phyloP scores from a whole-genome alignment of 2,113 vertebrate genomes.

The Paedocypris sp. region DNA sequence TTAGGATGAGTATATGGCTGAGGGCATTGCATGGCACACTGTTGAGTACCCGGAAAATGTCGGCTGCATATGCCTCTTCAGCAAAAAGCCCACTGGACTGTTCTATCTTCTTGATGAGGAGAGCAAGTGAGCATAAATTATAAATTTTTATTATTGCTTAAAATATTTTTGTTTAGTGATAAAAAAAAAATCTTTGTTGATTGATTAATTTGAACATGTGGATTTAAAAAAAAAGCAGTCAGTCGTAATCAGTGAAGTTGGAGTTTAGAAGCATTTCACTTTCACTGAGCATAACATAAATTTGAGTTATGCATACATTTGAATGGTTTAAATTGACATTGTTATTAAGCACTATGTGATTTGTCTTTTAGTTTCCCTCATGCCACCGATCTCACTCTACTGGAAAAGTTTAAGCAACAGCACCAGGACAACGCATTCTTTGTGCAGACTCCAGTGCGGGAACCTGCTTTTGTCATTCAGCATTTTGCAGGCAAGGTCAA shows the following conservation, averaged over 20 bases:
- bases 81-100: slow-evolving; percentile 74
- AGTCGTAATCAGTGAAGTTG: too few relatives aligned
- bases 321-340: too few relatives aligned
- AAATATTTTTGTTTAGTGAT: neutral
- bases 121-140: slow-evolving; percentile 64
- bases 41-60: slow-evolving; percentile 80
- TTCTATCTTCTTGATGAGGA: slow-evolving; percentile 82
- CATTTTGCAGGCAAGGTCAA: slow-evolving; percentile 87
- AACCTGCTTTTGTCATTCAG: slow-evolving; percentile 76
- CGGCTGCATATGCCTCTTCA: slow-evolving; percentile 82
- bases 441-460: slow-evolving; percentile 65
- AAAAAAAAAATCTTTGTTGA: too few relatives aligned
- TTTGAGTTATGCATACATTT: too few relatives aligned
- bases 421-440: slow-evolving; percentile 76
- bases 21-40: slow-evolving; percentile 82
- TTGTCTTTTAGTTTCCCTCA: slow-evolving; percentile 67
- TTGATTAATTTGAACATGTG: too few relatives aligned
- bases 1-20: slow-evolving; percentile 81
- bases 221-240: too few relatives aligned
- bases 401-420: slow-evolving; percentile 82
- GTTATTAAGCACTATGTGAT: neutral
- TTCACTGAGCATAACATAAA: too few relatives aligned
- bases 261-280: too few relatives aligned
- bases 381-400: slow-evolving; percentile 71
- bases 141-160: neutral